Base-by-base conservation (phyloP, 1,140 invertebrate genomes). In the Meteorus sp. region DNA sequence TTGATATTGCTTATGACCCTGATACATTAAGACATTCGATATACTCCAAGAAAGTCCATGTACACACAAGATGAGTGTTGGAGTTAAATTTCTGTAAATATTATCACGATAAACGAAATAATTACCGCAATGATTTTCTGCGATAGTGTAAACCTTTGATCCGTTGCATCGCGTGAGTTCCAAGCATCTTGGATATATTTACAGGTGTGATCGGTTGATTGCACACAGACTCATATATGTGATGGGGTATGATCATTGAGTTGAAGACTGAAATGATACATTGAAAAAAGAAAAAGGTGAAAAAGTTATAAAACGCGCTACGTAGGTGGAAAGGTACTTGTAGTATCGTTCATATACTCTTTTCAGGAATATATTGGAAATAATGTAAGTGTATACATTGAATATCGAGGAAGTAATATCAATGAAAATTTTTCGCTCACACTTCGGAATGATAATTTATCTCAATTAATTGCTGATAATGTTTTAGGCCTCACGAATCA, bases 1-100 rank as follows among this genome's bases (percentile, higher is more conserved):
- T 20, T 17, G 13, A 20, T 44, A 20, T 5, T 2, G 41, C 13
- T 25, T 6, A 23, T 7, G 11, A 19, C 15, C 11, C 27, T 20
- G 9, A 47, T 47, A 23, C 19, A 50, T 50, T 27, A 33, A 50
- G 47, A 50, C 47, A 50, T 50, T 50, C 27, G 29, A 50, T 50
- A 50, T 19, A 33, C 11, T 7, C 15, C 13, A 11, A 27, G 45
- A 48, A 33, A 50, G 25, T 47, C 9, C n/a, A n/a, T n/a, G n/a
- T n/a, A n/a, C n/a, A n/a, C n/a, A n/a, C 5, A 23, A 20, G 19
- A 48, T 50, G 33, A 33, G 7, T 50, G 11, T 33, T 15, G 13
- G 23, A 50, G 47, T 50, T 11, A 33, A 50, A 35, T 50, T 50
- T 33, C 47, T 29, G n/a, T 35, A 29, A 35, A 50, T 50, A 39